Evolutionary conservation across 2,888 invertebrate genomes (phyloP).

Genomic region (Drosophila fungiperda): DNA sequence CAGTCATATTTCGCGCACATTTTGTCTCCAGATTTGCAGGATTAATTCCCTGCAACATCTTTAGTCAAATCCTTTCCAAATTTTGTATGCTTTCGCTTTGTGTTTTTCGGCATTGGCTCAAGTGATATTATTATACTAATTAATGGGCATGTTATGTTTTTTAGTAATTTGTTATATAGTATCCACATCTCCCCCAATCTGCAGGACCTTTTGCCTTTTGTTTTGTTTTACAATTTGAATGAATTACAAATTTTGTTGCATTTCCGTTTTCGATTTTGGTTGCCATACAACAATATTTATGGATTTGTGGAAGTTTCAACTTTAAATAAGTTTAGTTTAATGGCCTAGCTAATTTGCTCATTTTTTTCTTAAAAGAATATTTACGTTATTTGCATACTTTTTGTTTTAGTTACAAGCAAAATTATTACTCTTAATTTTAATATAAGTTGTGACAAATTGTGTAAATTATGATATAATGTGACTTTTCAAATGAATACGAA

Average conservation of each 20-base stretch:
- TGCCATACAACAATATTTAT: conserved; percentile 26
- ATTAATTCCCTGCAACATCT: not conserved
- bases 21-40: conserved; percentile 10
- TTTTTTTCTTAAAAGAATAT: conserved; percentile 34
- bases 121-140: conserved; percentile 63
- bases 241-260: conserved; percentile 24
- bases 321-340: conserved; percentile 31
- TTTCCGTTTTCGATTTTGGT: conserved; percentile 40
- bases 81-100: conserved; percentile 18
- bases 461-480: conserved; percentile 81
- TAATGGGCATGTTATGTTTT: conserved; percentile 38
- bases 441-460: conserved; percentile 80
- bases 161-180: conserved; percentile 42
- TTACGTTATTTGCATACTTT: conserved; percentile 44
- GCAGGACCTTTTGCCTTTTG: conserved; percentile 34
- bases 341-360: conserved; percentile 51
- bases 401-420: conserved; percentile 59
- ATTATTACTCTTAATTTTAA: conserved; percentile 68
- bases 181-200: conserved; percentile 6
- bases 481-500: conserved; percentile 74
- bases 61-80: conserved; percentile 13
- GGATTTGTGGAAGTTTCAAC: conserved; percentile 22
- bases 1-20: conserved; percentile 55
- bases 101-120: conserved; percentile 48
- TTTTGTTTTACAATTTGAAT: conserved; percentile 52